phyloP scores from a whole-genome alignment of 2,113 vertebrate genomes.

The Strix aluco region DNA sequence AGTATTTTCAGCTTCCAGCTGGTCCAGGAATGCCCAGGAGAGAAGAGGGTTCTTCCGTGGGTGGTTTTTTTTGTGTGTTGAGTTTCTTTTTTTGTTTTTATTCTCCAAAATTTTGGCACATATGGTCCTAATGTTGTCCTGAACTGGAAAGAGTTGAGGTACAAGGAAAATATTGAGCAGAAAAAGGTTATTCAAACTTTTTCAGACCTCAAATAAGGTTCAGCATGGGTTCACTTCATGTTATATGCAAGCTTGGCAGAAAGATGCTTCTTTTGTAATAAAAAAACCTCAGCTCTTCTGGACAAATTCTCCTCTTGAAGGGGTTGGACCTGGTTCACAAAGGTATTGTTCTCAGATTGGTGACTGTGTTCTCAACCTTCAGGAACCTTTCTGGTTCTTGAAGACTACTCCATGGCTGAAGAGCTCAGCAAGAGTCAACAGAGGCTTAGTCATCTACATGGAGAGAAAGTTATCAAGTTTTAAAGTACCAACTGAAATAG shows the following conservation, averaged over 20 bases:
- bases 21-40: not conserved
- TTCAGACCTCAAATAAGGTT: not conserved
- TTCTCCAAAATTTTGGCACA: not conserved
- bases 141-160: not conserved
- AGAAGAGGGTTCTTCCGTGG: not conserved
- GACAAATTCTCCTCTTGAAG: not conserved
- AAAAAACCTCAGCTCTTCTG: not conserved
- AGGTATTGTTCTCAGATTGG: not conserved
- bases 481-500: not conserved
- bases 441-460: not conserved
- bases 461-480: not conserved
- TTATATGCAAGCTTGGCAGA: not conserved
- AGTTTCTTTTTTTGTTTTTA: not conserved
- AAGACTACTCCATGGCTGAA: not conserved
- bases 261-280: not conserved
- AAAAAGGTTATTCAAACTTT: not conserved
- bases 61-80: not conserved
- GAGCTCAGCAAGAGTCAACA: not conserved
- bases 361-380: not conserved
- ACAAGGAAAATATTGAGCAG: not conserved
- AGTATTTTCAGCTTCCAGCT: slow-evolving; percentile 29
- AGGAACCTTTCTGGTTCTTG: not conserved
- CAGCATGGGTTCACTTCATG: not conserved
- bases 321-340: not conserved
- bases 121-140: not conserved